Conservation (phyloP, 53 echinoderm and acorn worm species). For the Echinarachnius parma region DNA sequence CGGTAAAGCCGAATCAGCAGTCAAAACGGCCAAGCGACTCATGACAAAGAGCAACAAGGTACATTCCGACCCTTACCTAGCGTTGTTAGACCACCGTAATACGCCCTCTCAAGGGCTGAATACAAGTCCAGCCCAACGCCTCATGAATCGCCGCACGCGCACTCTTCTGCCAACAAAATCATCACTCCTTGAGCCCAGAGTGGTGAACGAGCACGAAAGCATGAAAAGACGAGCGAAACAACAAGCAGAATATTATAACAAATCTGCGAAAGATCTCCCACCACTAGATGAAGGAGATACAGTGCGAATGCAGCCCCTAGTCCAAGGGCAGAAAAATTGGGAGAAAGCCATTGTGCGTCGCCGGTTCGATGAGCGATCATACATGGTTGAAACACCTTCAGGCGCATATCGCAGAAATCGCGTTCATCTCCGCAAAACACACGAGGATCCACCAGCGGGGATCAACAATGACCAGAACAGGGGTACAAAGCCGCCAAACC, state of each 20-base stretch:
- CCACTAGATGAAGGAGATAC: constrained; percentile 49
- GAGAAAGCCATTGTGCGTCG: constrained; percentile 21
- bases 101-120: constrained; percentile 44
- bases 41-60: constrained; percentile 43
- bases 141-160: constrained; percentile 51
- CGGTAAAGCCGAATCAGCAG: constrained; percentile 54
- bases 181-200: constrained; percentile 32
- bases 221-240: constrained; percentile 14
- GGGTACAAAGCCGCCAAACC: not conserved
- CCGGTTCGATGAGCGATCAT: constrained; percentile 52
- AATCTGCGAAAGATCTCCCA: constrained; percentile 29
- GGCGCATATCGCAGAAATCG: constrained; percentile 38
- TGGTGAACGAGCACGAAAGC: constrained; percentile 6
- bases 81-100: constrained; percentile 26
- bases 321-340: constrained; percentile 42
- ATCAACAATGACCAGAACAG: not conserved
- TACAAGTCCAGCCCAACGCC: constrained; percentile 38
- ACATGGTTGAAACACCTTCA: constrained; percentile 41
- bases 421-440: constrained; percentile 6
- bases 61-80: constrained; percentile 35
- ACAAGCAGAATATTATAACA: constrained; percentile 48
- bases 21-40: constrained; percentile 57
- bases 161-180: constrained; percentile 48
- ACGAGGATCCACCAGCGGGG: constrained; percentile 5
- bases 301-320: constrained; percentile 55